Evolutionary conservation across 2,113 vertebrate genomes (phyloP), one percentile per base, ranked within the genome.

Genomic region (Rousettus leschenaultii): DNA sequence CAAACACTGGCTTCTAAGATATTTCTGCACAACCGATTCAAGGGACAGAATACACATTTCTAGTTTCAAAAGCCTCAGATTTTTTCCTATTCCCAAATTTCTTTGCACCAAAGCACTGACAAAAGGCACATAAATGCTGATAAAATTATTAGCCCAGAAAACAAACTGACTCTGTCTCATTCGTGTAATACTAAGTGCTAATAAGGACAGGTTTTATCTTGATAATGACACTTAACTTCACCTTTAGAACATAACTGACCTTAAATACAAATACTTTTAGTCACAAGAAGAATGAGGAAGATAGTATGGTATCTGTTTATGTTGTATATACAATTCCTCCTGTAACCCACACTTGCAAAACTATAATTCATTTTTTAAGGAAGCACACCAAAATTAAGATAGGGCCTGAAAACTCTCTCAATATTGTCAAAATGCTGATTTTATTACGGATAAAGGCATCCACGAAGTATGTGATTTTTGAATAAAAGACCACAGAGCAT

Each of bases 61-160:
- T 88, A 75, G 65, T 48, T 53, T n/a, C 15, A 61, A 9, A 74
- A 86, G 73, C 5, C 33, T 91, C 16, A 30, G 38, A 40, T 12
- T 86, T n/a, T 57, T 92, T 71, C 57, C 45, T 74, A 78, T 93
- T 57, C 68, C 2, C 1, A 83, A 68, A 91, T 73, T 82, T 68
- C 28, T 92, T 75, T 38, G 12, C 6, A 92, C 65, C 78, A 91
- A 75, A 95, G 87, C 35, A 48, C 0, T 61, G 30, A 26, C 51
- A 86, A 38, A 77, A 61, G 57, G 26, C 12, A 57, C 61, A 89
- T 35, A 75, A 91, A 85, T 43, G 53, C 30, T 94, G 43, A 87
- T 71, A 95, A 91, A 93, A 90, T 84, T 75, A 89, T 86, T 84
- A 92, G 18, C 45, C 11, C 59, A 95, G 59, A 53, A 33, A 92